These are phyloP conservation scores for Patagioenas fasciata DNA, from an alignment of 2,113 vertebrate species.

Conservation along the genomic window DNA sequence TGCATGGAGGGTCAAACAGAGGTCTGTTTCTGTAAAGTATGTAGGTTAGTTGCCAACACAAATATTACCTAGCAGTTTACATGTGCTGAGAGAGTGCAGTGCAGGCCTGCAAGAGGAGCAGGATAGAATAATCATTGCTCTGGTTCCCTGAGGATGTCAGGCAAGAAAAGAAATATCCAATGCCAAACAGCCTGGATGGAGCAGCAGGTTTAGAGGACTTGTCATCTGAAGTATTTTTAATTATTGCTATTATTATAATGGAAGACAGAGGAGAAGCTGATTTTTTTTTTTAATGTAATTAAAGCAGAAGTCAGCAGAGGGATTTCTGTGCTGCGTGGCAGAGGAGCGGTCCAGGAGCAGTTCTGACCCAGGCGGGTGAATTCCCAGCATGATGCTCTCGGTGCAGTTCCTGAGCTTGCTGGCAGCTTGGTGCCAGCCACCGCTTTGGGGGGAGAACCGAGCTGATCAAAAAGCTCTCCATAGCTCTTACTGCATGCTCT, in stretches of 20 bases:
- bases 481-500: neutral
- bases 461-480: neutral
- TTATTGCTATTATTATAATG: conserved; percentile 37
- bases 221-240: conserved; percentile 40
- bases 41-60: conserved; percentile 49
- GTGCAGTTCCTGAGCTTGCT: neutral
- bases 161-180: neutral
- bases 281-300: conserved; percentile 17
- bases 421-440: neutral
- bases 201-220: neutral
- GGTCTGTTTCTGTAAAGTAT: conserved; percentile 51
- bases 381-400: neutral
- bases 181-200: conserved; percentile 34
- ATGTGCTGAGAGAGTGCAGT: conserved; percentile 13
- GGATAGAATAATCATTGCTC: neutral
- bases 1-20: conserved; percentile 26
- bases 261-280: neutral
- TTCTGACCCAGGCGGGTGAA: neutral
- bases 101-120: neutral
- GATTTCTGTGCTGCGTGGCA: conserved; percentile 17
- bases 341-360: neutral
- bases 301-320: conserved; percentile 29
- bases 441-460: neutral
- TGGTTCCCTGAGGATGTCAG: conserved; percentile 44
- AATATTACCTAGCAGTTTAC: conserved; percentile 56